A percentile compares a stretch with the other conserved stretches of the same genome.
These are phyloP conservation scores for Mus caroli DNA, from an alignment of 2,797 vertebrate genomes.

Conservation along the genomic window DNA sequence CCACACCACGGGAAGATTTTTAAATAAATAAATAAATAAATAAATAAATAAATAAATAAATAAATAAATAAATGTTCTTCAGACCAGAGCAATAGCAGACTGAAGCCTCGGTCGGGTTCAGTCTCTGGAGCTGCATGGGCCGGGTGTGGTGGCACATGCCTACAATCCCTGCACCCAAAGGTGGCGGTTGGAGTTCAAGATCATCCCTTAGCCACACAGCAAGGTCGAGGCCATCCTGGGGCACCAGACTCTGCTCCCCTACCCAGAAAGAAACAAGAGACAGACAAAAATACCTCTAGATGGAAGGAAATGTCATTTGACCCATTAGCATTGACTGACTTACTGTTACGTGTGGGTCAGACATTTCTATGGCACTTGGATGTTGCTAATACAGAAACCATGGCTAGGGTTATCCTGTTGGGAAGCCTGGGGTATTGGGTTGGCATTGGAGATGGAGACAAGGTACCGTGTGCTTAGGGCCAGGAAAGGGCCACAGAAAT, in stretches of 20 bases:
- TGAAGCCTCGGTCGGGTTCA: background rate
- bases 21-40: too few species aligned
- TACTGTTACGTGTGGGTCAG: background rate
- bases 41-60: too few species aligned
- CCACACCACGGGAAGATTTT: background rate
- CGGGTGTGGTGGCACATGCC: background rate
- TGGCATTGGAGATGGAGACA: too few species aligned
- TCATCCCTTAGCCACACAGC: background rate
- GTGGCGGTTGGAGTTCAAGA: background rate
- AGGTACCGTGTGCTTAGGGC: background rate
- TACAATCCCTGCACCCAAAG: background rate
- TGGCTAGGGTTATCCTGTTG: background rate
- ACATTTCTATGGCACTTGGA: background rate
- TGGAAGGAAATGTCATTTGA: conserved; percentile 24
- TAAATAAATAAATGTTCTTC: background rate
- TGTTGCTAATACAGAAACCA: background rate
- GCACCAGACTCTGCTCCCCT: background rate
- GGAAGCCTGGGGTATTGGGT: background rate
- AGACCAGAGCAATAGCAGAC: background rate
- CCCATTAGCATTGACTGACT: background rate
- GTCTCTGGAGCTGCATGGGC: background rate
- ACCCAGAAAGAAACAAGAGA: background rate
- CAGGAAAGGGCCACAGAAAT: background rate
- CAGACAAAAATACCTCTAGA: background rate
- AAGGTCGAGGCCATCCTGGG: background rate